Evolutionary conservation across 2,888 invertebrate genomes (phyloP), one percentile per base, ranked within the genome.

Genomic region (Drosophila kanekoi): DNA sequence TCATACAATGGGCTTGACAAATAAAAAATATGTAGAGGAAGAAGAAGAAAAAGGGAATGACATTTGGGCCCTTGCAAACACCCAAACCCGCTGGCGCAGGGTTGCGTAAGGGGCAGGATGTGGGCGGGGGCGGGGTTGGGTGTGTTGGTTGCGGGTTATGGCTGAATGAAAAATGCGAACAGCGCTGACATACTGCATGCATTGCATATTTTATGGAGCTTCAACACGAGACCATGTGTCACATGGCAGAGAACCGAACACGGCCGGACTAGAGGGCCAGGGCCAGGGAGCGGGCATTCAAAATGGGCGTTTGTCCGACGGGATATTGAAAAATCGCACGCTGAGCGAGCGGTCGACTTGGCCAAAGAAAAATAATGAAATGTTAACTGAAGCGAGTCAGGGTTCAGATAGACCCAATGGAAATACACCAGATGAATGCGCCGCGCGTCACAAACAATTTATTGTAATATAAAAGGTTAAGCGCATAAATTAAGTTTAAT

Each of bases 161-260:
- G 54, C 13, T 16, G 53, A 38, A 44, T 56, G 16, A 48, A 48
- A 72, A 58, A 45, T 56, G 58, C 62, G 56, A 64, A 37, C 49
- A 62, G 57, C 65, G 72, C 72, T 85, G 87, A 89, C 85, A 83
- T 89, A 85, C 85, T 85, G 85, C 85, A 87, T 89, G 85, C 85
- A 87, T 81, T 89, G 89, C 85, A 85, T 85, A 85, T 85, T 89
- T 85, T 85, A 85, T 85, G 81, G 79, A 79, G 76, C 85, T 87
- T 85, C 85, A 85, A 85, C 89, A 87, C 89, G 84, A 81, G 83
- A 82, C 83, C 83, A 83, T 86, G 83, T 83, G 87, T 83, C 89
- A 77, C 80, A 69, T 78, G 71, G 87, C 64, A 64, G 45, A 48
- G 49, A 28, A 28, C 8, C 28, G 28, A 28, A 8, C 28, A 28